Base-by-base conservation (phyloP, 2,888 invertebrate genomes). In the Pachliopta kotzebuea region DNA sequence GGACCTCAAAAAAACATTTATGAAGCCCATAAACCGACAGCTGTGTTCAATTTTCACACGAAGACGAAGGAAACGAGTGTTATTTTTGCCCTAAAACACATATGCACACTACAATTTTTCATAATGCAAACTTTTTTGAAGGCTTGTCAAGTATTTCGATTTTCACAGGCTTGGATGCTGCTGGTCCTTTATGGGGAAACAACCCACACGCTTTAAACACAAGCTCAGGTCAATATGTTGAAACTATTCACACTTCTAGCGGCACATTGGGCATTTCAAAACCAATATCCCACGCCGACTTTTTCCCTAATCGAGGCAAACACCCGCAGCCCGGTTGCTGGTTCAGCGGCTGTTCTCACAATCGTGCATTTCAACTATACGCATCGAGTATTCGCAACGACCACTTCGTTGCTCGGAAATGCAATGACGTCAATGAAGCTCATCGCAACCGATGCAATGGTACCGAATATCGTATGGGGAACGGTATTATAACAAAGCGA, bases 301-400 rank as follows among this genome's bases (percentile, higher is more conserved):
- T 88, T 71, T 88, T 84, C 68, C 83, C 85, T 8, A 88, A 87
- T 60, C 85, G 85, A 17, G 87, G 86, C 37, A 77, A 69, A 56
- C 77, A 79, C 66, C 74, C 74, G 4, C 86, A 85, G 66, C 87
- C 88, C 26, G 88, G 86, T 2, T 87, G 87, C 65, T 66, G 67
- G 69, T 9, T 73, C 17, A 81, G 74, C 65, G 76, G 76, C 7
- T 87, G 87, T 68, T 86, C 85, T 4, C 88, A 88, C 66, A 72
- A 79, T 4, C 80, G 85, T 9, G 70, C 85, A 0, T 67, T 70
- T 29, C 74, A 81, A 9, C 71, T 85, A 4, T 82, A 83, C 60
- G 85, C 84, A 0, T 69, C 84, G 8, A 83, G 75, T 31, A 76
- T 87, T 4, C 74, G 75, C 50, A 60, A 60, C 60, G 81, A 85